Conservation (phyloP, 2,888 invertebrate genomes). For the Agrochola lota region DNA sequence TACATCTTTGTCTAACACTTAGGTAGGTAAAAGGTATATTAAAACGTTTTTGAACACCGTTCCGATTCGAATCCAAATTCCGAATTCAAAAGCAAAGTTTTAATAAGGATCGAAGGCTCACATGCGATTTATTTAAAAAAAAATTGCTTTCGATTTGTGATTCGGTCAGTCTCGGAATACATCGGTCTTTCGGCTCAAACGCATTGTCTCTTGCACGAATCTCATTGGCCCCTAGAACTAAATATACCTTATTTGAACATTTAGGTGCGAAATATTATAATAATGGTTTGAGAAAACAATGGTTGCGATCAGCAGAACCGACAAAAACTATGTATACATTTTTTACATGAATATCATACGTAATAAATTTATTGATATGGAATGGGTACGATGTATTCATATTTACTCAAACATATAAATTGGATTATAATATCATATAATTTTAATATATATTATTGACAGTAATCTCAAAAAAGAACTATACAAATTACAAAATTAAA, state of each 20-base stretch:
- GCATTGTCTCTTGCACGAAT: constrained; percentile 30
- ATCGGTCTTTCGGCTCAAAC: constrained; percentile 21
- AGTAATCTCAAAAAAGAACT: constrained; percentile 38
- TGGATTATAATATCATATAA: constrained; percentile 7
- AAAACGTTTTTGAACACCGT: constrained; percentile 17
- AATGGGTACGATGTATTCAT: constrained; percentile 52
- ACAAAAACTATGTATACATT: constrained; percentile 13
- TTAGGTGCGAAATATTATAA: constrained; percentile 54
- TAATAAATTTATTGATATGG: constrained; percentile 58
- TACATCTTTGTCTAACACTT: constrained; percentile 38
- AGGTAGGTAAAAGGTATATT: constrained; percentile 22
- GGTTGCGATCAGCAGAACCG: constrained; percentile 6
- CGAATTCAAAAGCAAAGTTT: not conserved
- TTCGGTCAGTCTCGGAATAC: constrained; percentile 13
- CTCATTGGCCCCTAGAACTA: constrained; percentile 58
- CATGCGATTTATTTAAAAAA: not conserved
- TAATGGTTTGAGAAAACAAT: constrained; percentile 20
- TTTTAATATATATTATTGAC: constrained; percentile 15
- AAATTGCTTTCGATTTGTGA: not conserved
- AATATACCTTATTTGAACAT: constrained; percentile 62
- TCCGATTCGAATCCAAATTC: not conserved
- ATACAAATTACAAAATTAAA: constrained; percentile 24
- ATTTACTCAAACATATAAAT: constrained; percentile 9
- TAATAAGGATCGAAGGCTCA: not conserved
- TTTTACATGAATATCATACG: constrained; percentile 13